These are phyloP conservation scores for Eira barbara DNA, from an alignment of 2,113 vertebrate species.

Conservation along the genomic window DNA sequence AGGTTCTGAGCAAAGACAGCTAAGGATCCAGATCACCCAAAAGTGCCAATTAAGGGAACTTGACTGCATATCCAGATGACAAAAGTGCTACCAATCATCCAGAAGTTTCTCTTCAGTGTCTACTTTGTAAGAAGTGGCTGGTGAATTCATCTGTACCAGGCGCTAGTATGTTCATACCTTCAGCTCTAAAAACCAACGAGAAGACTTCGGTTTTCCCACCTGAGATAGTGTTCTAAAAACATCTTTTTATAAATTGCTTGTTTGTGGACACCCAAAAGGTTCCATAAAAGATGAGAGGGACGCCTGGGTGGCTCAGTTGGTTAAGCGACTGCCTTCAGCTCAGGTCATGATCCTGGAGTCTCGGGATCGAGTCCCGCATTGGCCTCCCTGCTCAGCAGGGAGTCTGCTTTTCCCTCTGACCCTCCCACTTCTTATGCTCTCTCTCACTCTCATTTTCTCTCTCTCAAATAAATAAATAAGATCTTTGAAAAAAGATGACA, in stretches of 20 bases:
- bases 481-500: neutral
- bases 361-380: too few relatives aligned
- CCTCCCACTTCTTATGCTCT: too few relatives aligned
- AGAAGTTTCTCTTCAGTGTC: neutral
- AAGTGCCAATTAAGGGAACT: slow-evolving; percentile 24
- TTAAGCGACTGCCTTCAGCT: too few relatives aligned
- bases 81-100: neutral
- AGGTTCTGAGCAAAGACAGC: slow-evolving; percentile 7
- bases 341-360: too few relatives aligned
- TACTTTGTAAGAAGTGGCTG: neutral
- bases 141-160: neutral
- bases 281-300: neutral
- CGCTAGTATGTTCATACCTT: neutral
- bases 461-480: too few relatives aligned
- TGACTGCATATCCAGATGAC: neutral
- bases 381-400: too few relatives aligned
- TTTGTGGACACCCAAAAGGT: neutral
- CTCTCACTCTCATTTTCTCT: too few relatives aligned
- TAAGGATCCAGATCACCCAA: neutral
- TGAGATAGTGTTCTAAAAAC: neutral
- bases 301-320: too few relatives aligned
- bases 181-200: neutral
- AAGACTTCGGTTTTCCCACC: neutral
- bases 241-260: neutral
- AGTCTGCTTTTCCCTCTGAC: too few relatives aligned